Base-by-base conservation (phyloP, 2,113 vertebrate species). In the Xiphophorus maculatus region DNA sequence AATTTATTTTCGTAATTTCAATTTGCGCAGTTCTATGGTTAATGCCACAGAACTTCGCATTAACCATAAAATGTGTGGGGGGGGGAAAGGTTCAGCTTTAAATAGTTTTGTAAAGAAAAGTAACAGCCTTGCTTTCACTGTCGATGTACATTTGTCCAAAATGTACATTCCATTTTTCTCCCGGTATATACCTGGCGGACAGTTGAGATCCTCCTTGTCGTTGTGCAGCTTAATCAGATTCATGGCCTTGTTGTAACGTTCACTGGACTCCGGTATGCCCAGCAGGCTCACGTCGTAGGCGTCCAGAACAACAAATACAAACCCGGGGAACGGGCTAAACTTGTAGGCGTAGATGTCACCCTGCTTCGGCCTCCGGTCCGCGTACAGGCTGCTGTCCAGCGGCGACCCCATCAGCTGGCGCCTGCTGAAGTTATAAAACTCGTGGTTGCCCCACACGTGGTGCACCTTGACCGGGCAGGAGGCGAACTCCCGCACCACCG, bases 361-460 rank as follows among this genome's bases (percentile, higher is more conserved):
- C 0, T 82, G 75, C 0, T 84, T 63, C 65, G 2, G 30, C 12
- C 60, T 77, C 0, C 62, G 3, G 0, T 82, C 89, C 30, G 85
- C 61, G 12, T 81, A 69, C 0, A 40, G 77, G 0, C 85, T 85
- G 63, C 93, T 96, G 93, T 96, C 95, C 60, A 99, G 95, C 58
- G 74, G 64, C 0, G 88, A 97, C 8, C 37, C 66, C 25, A 80
- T 73, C 81, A 99, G 92, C 48, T 77, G 84, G 25, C 93, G 84
- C 84, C 97, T 89, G 82, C 88, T 95, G 90, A 99, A 99, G 91
- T 99, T 99, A 29, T 99, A 99, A 3, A 99, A 93, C 84, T 99
- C 98, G 28, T 99, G 98, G 88, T 99, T 99, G 0, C 97, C 97
- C 98, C 97, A 99, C 0, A 95, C 91, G 30, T 99, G 97, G 71